Conservation (phyloP, 2,888 invertebrate genomes). For the Prionchulus punctatus region DNA sequence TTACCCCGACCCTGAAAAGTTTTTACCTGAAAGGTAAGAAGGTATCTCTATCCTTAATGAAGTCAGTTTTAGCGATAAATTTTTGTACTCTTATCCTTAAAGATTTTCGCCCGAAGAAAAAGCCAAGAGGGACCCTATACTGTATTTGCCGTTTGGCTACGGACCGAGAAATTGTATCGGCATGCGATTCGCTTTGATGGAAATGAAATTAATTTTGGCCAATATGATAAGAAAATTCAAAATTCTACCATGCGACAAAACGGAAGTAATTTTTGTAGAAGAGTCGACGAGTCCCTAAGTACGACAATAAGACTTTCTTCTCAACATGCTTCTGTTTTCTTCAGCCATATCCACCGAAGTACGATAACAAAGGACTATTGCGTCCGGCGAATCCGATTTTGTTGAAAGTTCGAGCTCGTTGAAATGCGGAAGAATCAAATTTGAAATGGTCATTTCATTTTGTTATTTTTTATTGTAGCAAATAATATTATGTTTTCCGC, state of each 20-base stretch:
- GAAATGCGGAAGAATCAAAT: too few species aligned
- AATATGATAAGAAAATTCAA: background rate
- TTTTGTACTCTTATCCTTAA: too few species aligned
- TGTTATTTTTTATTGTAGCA: too few species aligned
- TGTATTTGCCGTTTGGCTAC: slow-evolving; percentile 7
- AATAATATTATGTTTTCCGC: too few species aligned
- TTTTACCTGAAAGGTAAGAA: background rate
- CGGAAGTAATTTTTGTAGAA: too few species aligned
- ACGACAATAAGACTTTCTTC: background rate
- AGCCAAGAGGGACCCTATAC: background rate
- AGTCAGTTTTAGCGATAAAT: too few species aligned
- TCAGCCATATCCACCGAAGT: background rate
- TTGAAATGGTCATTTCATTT: too few species aligned
- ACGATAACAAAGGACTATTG: too few species aligned
- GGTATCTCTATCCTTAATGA: too few species aligned
- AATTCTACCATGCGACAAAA: slow-evolving; percentile 1
- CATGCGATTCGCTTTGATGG: slow-evolving; percentile 9
- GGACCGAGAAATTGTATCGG: slow-evolving; percentile 10
- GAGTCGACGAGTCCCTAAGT: too few species aligned
- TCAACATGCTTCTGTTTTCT: background rate
- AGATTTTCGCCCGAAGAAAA: slow-evolving; percentile 3
- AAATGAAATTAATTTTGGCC: slow-evolving; percentile 3
- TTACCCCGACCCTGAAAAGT: background rate
- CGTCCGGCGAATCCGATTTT: too few species aligned
- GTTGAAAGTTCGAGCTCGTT: too few species aligned